Base-by-base conservation (phyloP, 2,888 invertebrate genomes). In the Mesorhabditis belari region DNA sequence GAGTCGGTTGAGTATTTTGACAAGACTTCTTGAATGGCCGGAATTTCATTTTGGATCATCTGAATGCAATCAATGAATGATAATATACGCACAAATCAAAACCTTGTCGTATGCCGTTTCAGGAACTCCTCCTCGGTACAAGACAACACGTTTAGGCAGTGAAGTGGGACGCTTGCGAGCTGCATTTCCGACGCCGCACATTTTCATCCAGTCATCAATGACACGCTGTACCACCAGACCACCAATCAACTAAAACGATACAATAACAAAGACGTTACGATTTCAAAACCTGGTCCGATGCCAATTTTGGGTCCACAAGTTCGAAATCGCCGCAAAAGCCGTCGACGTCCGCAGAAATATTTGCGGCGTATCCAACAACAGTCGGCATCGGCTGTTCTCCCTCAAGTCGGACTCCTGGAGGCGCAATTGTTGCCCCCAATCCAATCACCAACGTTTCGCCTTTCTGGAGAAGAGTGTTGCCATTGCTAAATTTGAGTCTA, bases 41-140 rank as follows among this genome's bases (percentile, higher is more conserved):
- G 75, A 23, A 76, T 61, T 51, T 77, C 77, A 44, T 67, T 63
- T 19, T 65, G 54, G 12, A 74, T 29, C 19, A 76, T 35, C 44
- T 35, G 44, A 35, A 35, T 35, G 44, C 44, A 35, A n/a, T n/a
- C n/a, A n/a, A n/a, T n/a, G n/a, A n/a, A n/a, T n/a, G n/a, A n/a
- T n/a, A n/a, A n/a, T n/a, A n/a, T n/a, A n/a, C n/a, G n/a, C n/a
- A n/a, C n/a, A n/a, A n/a, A n/a, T n/a, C n/a, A 51, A 9, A 6
- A 74, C 74, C 44, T 51, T 57, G 3, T 61, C 60, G 51, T 67
- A 73, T 9, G 64, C 58, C 3, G 72, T 71, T 24, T 76, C 74
- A 5, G 68, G 57, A 28, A 72, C 62, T 9, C 73, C 76, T 23
- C 67, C 69, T 6, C 76, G 60, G 60, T 71, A 76, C 24, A 77